phyloP scores from a whole-genome alignment of 2,888 invertebrate species.

The Metallyticus violacea region DNA sequence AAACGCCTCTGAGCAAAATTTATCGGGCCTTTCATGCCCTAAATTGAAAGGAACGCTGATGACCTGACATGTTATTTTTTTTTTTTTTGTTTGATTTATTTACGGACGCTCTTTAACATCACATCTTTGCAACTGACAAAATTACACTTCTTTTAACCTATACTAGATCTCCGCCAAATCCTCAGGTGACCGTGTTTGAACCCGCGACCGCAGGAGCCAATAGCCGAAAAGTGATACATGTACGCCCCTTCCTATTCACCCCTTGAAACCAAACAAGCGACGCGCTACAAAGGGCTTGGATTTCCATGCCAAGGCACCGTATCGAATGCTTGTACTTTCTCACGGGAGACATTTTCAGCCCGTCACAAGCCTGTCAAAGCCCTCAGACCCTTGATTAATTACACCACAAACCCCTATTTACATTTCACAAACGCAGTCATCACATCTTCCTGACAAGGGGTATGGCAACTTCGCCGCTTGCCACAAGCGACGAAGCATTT shows the following conservation, averaged over 20 bases:
- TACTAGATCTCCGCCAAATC: too few species aligned
- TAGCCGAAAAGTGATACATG: not conserved
- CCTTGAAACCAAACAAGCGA: not conserved
- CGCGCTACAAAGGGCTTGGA: not conserved
- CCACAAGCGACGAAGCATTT: too few species aligned
- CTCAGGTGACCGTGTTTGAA: not conserved
- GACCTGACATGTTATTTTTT: too few species aligned
- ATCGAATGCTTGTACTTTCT: not conserved
- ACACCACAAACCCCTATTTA: not conserved
- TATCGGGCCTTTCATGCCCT: too few species aligned
- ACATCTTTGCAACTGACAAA: too few species aligned
- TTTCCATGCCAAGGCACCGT: not conserved
- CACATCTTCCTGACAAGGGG: not conserved
- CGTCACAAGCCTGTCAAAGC: not conserved
- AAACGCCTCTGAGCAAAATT: too few species aligned
- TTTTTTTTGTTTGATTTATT: too few species aligned
- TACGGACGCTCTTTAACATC: too few species aligned
- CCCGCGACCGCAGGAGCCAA: not conserved
- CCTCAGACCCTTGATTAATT: not conserved
- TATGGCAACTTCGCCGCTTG: not conserved
- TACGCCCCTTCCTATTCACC: not conserved
- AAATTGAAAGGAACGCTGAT: too few species aligned
- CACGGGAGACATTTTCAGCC: not conserved
- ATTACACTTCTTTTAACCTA: too few species aligned
- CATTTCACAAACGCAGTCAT: conserved; percentile 7